Base-by-base conservation (phyloP, 2,113 vertebrate species). In the Chinchilla lanigera region DNA sequence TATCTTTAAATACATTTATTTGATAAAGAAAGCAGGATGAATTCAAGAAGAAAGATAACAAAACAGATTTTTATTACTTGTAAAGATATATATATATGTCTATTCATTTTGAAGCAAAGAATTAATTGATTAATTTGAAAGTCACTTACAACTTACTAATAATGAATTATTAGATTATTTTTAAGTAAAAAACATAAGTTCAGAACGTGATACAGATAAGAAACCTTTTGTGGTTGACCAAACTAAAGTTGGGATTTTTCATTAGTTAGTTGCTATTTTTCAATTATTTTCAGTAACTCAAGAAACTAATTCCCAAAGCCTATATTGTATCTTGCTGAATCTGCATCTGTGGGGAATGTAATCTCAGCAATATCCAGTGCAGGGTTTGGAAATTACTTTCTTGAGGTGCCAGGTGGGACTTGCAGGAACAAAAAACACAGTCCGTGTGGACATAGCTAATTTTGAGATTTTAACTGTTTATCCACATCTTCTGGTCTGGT, bases 31-130 rank as follows among this genome's bases (percentile, higher is more conserved):
- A 69, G 28, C 26, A 96, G 65, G 22, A 77, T 56, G 19, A 94
- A 35, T 60, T 0, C 1, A 71, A 81, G 50, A 78, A 8, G 28
- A 75, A 75, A 83, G 13, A 47, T 22, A 9, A 61, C 86, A 95
- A 41, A 93, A 90, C 30, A 0, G 5, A 54, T 38, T 86, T 94
- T 86, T 69, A 78, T 54, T 89, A 65, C 86, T 91, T 96, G 19
- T 65, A 86, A 89, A 17, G 17, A 12, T 33, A 91, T 52, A 38
- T 0, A 17, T 63, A 80, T 5, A 54, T 12, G 54, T n/a, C n/a
- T 65, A 77, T 89, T 60, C 4, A 54, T 71, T 94, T 84, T 44
- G 38, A 97, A 85, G 14, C n/a, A 52, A 65, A 85, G 0, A 85
- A 75, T 83, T 24, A 50, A 28, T 47, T 14, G 12, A 75, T 11